A percentile compares a stretch with the other conserved stretches of the same genome.
These are phyloP conservation scores for Tenebrio molitor DNA, from an alignment of 1,140 invertebrate species.

Conservation along the genomic window DNA sequence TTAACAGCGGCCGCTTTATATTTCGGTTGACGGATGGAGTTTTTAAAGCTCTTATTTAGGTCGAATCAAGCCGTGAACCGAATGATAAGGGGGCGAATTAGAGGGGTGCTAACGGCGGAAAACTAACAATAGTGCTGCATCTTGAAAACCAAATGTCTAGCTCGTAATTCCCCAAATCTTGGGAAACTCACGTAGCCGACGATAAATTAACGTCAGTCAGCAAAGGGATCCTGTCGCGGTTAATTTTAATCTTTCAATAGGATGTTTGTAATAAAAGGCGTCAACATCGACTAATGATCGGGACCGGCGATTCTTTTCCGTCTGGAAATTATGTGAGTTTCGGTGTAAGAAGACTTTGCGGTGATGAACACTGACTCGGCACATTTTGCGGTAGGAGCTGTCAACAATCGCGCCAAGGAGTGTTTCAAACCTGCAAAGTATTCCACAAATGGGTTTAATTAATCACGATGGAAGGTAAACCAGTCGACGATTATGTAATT, in stretches of 20 bases:
- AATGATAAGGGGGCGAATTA: slow-evolving; percentile 27
- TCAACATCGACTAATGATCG: slow-evolving; percentile 1
- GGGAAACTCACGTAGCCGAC: slow-evolving; percentile 22
- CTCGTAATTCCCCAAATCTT: slow-evolving; percentile 29
- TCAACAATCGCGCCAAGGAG: neutral
- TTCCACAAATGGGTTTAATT: slow-evolving; percentile 13
- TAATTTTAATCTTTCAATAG: slow-evolving; percentile 26
- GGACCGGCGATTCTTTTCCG: neutral
- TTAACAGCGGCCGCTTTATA: slow-evolving; percentile 35
- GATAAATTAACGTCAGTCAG: slow-evolving; percentile 33
- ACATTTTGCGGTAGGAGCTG: neutral
- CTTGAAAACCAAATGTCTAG: slow-evolving; percentile 32
- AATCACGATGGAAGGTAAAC: no score
- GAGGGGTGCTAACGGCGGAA: slow-evolving; percentile 12
- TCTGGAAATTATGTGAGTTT: neutral
- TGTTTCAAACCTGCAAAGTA: neutral
- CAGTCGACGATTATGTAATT: no score
- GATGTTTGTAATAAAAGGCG: slow-evolving; percentile 15
- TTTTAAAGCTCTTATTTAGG: slow-evolving; percentile 36
- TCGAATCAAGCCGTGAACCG: slow-evolving; percentile 32
- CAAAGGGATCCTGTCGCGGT: neutral
- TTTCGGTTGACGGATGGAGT: slow-evolving; percentile 19
- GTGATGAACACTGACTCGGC: slow-evolving; percentile 1
- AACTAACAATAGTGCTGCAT: slow-evolving; percentile 40
- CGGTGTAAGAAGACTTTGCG: neutral